Evolutionary conservation across 2,797 vertebrate species (phyloP).

Genomic region (Neopelma chrysocephalum): DNA sequence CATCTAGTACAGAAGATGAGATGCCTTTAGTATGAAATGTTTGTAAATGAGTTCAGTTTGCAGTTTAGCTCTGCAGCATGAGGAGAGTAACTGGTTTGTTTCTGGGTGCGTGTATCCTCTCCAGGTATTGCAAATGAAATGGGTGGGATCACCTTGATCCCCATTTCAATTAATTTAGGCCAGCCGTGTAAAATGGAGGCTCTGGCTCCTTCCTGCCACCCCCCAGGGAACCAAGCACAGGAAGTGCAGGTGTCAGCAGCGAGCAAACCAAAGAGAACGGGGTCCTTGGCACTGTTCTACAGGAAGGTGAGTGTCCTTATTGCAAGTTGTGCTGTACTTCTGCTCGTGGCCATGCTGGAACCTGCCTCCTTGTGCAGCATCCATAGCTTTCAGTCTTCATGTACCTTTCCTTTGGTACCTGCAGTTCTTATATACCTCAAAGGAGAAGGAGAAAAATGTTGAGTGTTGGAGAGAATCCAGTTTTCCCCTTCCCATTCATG

Average conservation of each 20-base stretch:
- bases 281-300: conserved; percentile 94
- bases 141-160: conserved; percentile 84
- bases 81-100: background rate
- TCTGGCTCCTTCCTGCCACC: conserved; percentile 76
- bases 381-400: accelerated
- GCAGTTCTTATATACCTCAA: accelerated
- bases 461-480: background rate
- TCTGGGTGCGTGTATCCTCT: background rate
- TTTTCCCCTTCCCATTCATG: background rate
- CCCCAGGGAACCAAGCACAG: background rate
- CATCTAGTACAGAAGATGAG: background rate
- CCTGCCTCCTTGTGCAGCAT: background rate
- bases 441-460: background rate
- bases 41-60: background rate
- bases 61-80: background rate
- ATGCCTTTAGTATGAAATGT: background rate
- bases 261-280: conserved; percentile 84
- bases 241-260: conserved; percentile 58
- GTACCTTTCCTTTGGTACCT: background rate
- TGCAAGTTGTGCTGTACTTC: accelerated
- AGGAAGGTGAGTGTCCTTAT: conserved; percentile 84
- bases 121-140: conserved; percentile 81
- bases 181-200: conserved; percentile 64
- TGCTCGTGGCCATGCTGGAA: accelerated
- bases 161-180: conserved; percentile 73